phyloP scores from a whole-genome alignment of 2,797 vertebrate species.

The Hyperoplus lanceolatus region DNA sequence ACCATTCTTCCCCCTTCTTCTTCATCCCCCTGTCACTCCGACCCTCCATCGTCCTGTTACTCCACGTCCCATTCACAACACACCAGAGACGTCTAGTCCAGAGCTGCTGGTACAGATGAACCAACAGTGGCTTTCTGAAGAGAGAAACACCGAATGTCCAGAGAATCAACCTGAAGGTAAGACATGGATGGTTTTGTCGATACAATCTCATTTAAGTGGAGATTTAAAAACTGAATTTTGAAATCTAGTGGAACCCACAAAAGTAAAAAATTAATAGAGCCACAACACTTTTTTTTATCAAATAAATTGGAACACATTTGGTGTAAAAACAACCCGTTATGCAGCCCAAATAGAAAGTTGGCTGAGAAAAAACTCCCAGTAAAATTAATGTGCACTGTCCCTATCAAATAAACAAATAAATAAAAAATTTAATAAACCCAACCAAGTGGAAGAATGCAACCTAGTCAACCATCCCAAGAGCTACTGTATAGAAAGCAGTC shows the following conservation, averaged over 20 bases:
- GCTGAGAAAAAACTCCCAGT: background rate
- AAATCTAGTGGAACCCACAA: background rate
- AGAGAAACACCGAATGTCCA: background rate
- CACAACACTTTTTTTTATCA: background rate
- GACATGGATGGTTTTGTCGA: background rate
- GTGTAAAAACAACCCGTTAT: background rate
- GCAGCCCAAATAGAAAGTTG: too few species aligned
- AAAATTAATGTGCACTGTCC: too few species aligned
- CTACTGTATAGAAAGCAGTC: background rate
- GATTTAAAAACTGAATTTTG: background rate
- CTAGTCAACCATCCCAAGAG: background rate
- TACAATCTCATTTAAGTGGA: background rate
- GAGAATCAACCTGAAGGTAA: slow-evolving; percentile 46
- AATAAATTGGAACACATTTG: background rate
- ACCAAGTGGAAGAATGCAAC: background rate
- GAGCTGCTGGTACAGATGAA: background rate
- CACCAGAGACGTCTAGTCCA: background rate
- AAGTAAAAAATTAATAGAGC: background rate
- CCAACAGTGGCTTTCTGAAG: background rate
- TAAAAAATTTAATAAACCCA: background rate
- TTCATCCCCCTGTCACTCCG: slow-evolving; percentile 8
- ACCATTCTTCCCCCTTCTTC: slow-evolving; percentile 29
- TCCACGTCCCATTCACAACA: background rate
- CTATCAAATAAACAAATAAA: too few species aligned
- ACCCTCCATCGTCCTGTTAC: background rate